phyloP scores from a whole-genome alignment of 37 sponge, comb jelly and placozoan species.

The Eunapius fragilis region DNA sequence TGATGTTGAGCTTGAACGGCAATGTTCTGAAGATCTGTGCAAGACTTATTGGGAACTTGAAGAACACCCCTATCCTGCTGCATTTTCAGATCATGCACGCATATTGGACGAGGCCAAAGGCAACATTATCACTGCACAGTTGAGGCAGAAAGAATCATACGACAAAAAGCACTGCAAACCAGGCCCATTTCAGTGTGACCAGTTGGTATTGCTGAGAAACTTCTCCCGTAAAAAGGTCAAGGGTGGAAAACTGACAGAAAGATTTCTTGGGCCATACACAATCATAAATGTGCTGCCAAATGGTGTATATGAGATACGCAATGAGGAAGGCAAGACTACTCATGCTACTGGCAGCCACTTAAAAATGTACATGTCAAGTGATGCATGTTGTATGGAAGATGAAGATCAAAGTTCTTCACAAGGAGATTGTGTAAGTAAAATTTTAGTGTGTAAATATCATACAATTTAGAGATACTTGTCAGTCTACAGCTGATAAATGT shows the following conservation, averaged over 20 bases:
- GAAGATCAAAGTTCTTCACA: no score
- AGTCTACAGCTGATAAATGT: no score
- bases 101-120: constrained; percentile 51
- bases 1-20: constrained; percentile 40
- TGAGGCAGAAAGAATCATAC: constrained; percentile 68
- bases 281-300: no score
- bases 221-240: constrained; percentile 63
- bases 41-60: background rate
- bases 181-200: constrained; percentile 19
- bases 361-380: no score
- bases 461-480: no score
- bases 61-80: background rate
- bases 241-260: constrained; percentile 62
- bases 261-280: constrained; percentile 22
- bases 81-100: background rate
- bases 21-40: constrained; percentile 4
- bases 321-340: no score
- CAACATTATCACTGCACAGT: constrained; percentile 69
- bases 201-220: constrained; percentile 63
- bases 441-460: no score
- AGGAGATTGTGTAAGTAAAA: no score
- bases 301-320: no score
- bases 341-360: no score
- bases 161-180: constrained; percentile 67
- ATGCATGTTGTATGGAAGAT: no score